These are phyloP conservation scores for Pseudomugil tenellus DNA, from an alignment of 2,797 vertebrate species.

Conservation along the genomic window DNA sequence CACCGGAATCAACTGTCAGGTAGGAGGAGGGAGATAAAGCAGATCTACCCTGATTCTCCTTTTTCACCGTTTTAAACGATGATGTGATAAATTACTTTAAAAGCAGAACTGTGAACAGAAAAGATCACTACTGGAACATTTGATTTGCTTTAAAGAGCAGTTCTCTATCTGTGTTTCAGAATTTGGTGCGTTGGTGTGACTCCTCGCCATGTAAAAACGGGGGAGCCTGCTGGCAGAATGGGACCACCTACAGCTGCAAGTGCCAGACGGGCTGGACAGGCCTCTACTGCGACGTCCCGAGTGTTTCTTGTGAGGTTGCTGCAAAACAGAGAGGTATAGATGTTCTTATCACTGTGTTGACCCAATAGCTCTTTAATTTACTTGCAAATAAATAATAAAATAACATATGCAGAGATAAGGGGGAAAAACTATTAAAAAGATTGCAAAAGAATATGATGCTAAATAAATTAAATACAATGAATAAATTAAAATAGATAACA, in stretches of 20 bases:
- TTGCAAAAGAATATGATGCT: not conserved
- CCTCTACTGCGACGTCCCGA: constrained; percentile 93
- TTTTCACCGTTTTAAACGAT: not conserved
- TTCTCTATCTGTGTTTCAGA: constrained; percentile 74
- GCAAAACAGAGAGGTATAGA: constrained; percentile 91
- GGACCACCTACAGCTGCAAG: constrained; percentile 88
- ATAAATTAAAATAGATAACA: not conserved
- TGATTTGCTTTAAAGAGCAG: not conserved
- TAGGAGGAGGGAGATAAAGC: constrained; percentile 50
- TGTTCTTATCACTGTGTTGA: too few relatives aligned
- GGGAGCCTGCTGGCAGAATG: constrained; percentile 91
- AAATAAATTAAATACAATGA: not conserved
- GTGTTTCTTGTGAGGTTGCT: constrained; percentile 94
- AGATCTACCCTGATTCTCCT: not conserved
- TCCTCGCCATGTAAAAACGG: constrained; percentile 93
- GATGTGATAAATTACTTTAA: not conserved
- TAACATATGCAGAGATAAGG: not conserved
- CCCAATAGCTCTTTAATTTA: not conserved
- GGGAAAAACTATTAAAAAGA: too few relatives aligned
- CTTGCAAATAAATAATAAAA: not conserved
- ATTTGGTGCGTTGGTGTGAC: constrained; percentile 93
- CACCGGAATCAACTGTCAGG: constrained; percentile 94
- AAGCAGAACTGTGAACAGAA: not conserved
- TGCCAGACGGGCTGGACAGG: constrained; percentile 94
- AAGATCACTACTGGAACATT: not conserved